phyloP scores from a whole-genome alignment of 2,797 vertebrate species.

The Margarornis squamiger region DNA sequence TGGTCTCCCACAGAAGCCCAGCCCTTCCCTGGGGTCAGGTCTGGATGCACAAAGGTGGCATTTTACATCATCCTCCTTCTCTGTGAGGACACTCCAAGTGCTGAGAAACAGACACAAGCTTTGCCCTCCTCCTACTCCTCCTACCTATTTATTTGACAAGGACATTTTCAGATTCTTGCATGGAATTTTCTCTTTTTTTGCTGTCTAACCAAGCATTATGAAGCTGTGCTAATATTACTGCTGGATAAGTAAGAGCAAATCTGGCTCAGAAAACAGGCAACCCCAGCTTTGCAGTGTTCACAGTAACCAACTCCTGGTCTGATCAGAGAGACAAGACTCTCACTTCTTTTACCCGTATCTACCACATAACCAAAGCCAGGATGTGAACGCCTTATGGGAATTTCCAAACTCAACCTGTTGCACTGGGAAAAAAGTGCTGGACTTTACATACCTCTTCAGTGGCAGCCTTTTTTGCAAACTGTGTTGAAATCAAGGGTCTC shows the following conservation, averaged over 20 bases:
- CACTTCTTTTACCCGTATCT: background rate
- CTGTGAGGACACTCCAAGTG: fast-evolving
- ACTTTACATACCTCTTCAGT: slow-evolving; percentile 79
- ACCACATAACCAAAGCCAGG: background rate
- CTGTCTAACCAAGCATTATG: background rate
- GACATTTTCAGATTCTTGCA: background rate
- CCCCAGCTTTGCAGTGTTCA: background rate
- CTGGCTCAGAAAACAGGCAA: background rate
- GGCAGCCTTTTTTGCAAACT: slow-evolving; percentile 83
- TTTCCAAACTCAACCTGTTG: background rate
- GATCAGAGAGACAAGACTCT: background rate
- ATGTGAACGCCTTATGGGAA: background rate
- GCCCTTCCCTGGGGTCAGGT: background rate
- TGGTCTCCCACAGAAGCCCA: background rate
- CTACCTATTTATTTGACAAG: background rate
- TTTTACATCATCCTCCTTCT: background rate
- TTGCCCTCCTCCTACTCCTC: background rate
- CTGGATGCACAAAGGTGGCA: background rate
- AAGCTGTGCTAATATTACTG: background rate
- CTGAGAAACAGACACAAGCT: background rate
- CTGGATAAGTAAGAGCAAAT: background rate
- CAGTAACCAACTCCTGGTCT: background rate
- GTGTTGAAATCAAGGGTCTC: slow-evolving; percentile 85
- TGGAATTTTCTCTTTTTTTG: background rate
- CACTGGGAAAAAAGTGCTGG: background rate